phyloP scores from a whole-genome alignment of 2,888 invertebrate species.

The Temnothorax unifasciatus region DNA sequence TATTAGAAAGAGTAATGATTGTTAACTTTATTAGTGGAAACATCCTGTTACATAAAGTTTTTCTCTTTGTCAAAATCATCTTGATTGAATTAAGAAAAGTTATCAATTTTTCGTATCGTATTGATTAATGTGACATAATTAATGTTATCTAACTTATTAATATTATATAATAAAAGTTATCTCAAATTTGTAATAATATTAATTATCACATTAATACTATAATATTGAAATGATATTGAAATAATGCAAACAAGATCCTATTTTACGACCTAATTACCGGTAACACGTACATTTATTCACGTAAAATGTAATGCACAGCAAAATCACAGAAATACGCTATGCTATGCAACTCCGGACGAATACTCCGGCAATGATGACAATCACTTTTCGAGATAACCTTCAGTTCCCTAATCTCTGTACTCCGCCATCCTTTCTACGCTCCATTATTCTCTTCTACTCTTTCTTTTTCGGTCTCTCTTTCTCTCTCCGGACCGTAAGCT shows the following conservation, averaged over 20 bases:
- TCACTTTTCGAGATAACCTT: conserved; percentile 75
- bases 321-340: conserved; percentile 61
- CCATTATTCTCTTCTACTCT: conserved; percentile 39
- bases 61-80: neutral
- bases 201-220: neutral
- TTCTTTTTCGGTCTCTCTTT: conserved; percentile 40
- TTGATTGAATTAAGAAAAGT: neutral
- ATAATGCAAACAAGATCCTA: neutral
- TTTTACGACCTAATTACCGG: neutral
- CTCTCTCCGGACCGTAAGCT: conserved; percentile 13
- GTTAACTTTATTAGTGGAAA: neutral
- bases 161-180: neutral
- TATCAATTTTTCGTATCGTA: neutral
- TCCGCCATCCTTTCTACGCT: conserved; percentile 1
- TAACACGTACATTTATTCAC: conserved; percentile 63
- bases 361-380: conserved; percentile 65
- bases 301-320: conserved; percentile 56
- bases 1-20: neutral
- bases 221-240: neutral
- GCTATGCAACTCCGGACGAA: conserved; percentile 35
- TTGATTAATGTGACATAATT: neutral
- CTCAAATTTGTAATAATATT: neutral
- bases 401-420: conserved; percentile 66
- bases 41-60: neutral
- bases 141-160: neutral